Evolutionary conservation across 2,888 invertebrate genomes (phyloP).

Genomic region (Scaptomyza tumidula): DNA sequence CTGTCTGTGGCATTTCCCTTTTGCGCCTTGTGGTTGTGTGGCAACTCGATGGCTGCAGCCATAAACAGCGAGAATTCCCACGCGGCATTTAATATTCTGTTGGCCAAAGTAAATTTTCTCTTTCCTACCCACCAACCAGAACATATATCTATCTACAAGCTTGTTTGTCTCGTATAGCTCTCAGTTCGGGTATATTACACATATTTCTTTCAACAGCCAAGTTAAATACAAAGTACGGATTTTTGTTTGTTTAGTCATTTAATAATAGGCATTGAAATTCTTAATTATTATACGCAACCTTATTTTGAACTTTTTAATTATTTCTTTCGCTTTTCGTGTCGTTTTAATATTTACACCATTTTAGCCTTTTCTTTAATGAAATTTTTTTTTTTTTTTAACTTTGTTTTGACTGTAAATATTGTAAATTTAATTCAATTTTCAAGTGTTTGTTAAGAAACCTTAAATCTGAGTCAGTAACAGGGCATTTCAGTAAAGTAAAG

Average conservation of each 20-base stretch:
- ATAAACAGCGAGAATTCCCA: constrained; percentile 80
- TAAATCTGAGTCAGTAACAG: no score
- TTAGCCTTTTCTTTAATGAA: no score
- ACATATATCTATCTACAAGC: constrained; percentile 9
- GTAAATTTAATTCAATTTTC: no score
- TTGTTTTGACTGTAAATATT: no score
- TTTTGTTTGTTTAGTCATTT: constrained; percentile 1
- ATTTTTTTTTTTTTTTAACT: no score
- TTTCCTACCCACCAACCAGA: no score
- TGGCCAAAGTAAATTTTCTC: constrained; percentile 72
- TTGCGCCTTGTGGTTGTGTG: constrained; percentile 36
- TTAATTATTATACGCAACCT: no score
- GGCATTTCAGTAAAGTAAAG: no score
- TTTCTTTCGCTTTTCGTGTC: background rate
- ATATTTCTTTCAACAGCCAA: constrained; percentile 1
- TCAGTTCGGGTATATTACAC: constrained; percentile 33
- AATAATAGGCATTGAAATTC: background rate
- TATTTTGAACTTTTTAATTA: background rate
- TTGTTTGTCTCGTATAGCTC: background rate
- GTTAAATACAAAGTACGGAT: background rate
- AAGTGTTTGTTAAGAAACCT: no score
- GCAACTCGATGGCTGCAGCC: constrained; percentile 56
- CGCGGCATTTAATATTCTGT: constrained; percentile 80
- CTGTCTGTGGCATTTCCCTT: constrained; percentile 53
- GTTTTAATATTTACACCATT: no score